phyloP scores from a whole-genome alignment of 2,797 vertebrate genomes.

The Poecilia velifera region DNA sequence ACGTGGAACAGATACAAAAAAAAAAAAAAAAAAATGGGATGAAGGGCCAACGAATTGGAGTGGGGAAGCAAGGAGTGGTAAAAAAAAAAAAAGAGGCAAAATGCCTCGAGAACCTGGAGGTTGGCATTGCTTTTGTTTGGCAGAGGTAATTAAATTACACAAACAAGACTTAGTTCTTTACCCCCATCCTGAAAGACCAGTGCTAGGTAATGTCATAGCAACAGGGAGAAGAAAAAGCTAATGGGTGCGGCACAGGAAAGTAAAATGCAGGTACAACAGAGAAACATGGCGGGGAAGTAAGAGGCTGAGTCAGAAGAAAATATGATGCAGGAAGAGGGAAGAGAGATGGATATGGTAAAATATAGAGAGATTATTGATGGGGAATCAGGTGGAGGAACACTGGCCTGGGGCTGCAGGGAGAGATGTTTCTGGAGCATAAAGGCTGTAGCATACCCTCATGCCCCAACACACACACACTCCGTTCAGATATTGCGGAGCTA shows the following conservation, averaged over 20 bases:
- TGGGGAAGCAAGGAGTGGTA: slow-evolving; percentile 36
- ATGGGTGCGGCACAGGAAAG: slow-evolving; percentile 67
- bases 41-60: slow-evolving; percentile 10
- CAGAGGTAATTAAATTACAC: slow-evolving; percentile 75
- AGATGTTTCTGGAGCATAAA: slow-evolving; percentile 60
- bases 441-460: slow-evolving; percentile 28
- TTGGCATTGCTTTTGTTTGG: slow-evolving; percentile 2
- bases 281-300: slow-evolving; percentile 23
- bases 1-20: slow-evolving; percentile 35
- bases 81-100: slow-evolving; percentile 11
- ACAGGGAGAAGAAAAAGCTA: slow-evolving; percentile 72
- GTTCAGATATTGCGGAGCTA: neutral
- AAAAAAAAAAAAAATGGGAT: slow-evolving; percentile 24
- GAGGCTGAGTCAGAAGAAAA: slow-evolving; percentile 21
- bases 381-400: slow-evolving; percentile 68
- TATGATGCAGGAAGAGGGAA: slow-evolving; percentile 10
- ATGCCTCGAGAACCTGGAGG: slow-evolving; percentile 14
- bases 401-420: slow-evolving; percentile 46
- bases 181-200: slow-evolving; percentile 73
- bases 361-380: slow-evolving; percentile 41
- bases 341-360: slow-evolving; percentile 14
- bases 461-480: neutral
- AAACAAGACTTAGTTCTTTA: slow-evolving; percentile 76
- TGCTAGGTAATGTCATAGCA: slow-evolving; percentile 80
- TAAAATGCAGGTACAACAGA: slow-evolving; percentile 54